phyloP scores from a whole-genome alignment of 2,797 vertebrate genomes.

The Chromis chromis region DNA sequence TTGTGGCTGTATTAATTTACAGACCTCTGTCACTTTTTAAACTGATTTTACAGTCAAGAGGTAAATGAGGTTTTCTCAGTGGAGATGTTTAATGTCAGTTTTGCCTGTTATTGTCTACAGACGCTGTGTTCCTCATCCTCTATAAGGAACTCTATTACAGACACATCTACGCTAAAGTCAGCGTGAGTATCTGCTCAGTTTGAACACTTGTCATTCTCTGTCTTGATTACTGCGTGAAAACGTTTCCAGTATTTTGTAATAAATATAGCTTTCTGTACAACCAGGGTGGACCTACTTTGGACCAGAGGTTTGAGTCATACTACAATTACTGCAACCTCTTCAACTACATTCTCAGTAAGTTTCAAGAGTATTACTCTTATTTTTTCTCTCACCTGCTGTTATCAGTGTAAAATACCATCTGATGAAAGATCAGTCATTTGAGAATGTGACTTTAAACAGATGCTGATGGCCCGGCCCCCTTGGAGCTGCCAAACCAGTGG shows the following conservation, averaged over 20 bases:
- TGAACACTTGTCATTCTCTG: accelerated
- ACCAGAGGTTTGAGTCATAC: slow-evolving; percentile 98
- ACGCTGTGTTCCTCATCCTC: slow-evolving; percentile 97
- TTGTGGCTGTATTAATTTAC: neutral
- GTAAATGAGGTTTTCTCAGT: neutral
- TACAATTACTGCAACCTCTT: slow-evolving; percentile 99
- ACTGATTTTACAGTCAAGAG: neutral
- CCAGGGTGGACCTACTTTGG: slow-evolving; percentile 95
- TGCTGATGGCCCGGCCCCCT: slow-evolving; percentile 96
- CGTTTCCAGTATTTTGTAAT: neutral
- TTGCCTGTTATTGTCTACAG: slow-evolving; percentile 73
- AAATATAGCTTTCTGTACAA: slow-evolving; percentile 28
- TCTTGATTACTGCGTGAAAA: neutral
- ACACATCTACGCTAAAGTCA: slow-evolving; percentile 99
- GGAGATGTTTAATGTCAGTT: neutral
- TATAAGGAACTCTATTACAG: slow-evolving; percentile 99
- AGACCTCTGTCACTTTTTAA: neutral
- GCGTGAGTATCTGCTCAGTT: slow-evolving; percentile 86
- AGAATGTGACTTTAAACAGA: slow-evolving; percentile 80
- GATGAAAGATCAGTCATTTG: neutral
- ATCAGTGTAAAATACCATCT: neutral
- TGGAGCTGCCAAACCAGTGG: slow-evolving; percentile 99
- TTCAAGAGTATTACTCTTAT: neutral
- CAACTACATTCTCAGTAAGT: slow-evolving; percentile 99
- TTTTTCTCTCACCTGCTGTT: neutral